Percentiles rank a stretch among this genome's conserved stretches.
phyloP scores from a whole-genome alignment of 2,113 vertebrate genomes.

The Turdus rufiventris region DNA sequence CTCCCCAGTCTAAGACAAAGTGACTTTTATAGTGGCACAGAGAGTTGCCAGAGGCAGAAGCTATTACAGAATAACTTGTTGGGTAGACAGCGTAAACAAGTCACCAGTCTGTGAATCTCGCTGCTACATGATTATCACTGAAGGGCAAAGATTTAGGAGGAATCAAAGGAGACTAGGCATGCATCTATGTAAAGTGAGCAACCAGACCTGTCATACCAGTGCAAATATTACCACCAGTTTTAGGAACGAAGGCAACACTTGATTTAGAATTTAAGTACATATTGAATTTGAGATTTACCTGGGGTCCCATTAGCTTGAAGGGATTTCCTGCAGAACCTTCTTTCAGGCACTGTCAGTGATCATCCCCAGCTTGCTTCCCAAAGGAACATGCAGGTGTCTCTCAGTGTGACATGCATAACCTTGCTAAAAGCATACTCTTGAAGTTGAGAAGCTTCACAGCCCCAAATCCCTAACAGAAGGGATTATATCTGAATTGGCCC shows the following conservation, averaged over 20 bases:
- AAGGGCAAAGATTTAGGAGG: constrained; percentile 23
- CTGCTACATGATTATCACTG: background rate
- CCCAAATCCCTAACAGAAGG: background rate
- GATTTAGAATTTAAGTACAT: background rate
- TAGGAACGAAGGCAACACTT: background rate
- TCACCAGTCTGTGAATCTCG: background rate
- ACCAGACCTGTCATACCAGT: background rate
- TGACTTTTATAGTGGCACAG: background rate
- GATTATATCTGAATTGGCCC: background rate
- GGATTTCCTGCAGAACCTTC: background rate
- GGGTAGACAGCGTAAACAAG: background rate
- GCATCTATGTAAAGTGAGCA: background rate
- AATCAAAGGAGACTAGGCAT: background rate
- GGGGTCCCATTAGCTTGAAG: background rate
- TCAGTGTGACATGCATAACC: background rate
- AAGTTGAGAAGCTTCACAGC: background rate
- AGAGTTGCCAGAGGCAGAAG: background rate
- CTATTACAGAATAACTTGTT: background rate
- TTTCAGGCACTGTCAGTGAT: background rate
- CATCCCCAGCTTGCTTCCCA: background rate
- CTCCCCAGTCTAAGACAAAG: background rate
- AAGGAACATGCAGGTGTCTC: background rate
- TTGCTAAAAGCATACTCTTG: background rate
- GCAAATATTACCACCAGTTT: background rate
- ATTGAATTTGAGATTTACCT: background rate